Conservation (phyloP, 1,140 invertebrate genomes). For the Calephelis virginiensis region DNA sequence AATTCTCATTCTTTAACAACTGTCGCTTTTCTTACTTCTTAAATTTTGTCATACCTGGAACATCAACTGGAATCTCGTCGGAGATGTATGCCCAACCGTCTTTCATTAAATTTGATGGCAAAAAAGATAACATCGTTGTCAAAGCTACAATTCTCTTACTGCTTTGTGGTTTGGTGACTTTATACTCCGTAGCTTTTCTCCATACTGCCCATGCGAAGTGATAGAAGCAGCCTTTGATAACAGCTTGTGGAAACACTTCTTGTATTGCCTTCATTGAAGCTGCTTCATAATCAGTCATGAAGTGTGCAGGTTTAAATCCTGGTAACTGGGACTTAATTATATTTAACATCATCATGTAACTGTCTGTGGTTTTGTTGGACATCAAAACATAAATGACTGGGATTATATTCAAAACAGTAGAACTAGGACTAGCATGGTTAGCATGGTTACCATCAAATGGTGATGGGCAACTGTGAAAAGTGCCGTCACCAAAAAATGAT, state of each 20-base stretch:
- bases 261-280: conserved; percentile 13
- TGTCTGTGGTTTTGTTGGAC: conserved; percentile 7
- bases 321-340: conserved; percentile 10
- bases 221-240: conserved; percentile 12
- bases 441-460: conserved; percentile 12
- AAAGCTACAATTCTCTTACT: conserved; percentile 15
- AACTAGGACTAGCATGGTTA: conserved; percentile 8
- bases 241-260: conserved; percentile 15
- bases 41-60: conserved; percentile 13
- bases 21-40: conserved; percentile 1
- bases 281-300: conserved; percentile 14
- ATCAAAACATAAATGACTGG: conserved; percentile 10
- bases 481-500: conserved; percentile 11
- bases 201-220: conserved; percentile 12
- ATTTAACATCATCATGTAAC: conserved; percentile 14
- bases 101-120: conserved; percentile 14
- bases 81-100: conserved; percentile 15
- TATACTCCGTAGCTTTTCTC: conserved; percentile 10
- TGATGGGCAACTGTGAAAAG: conserved; percentile 11
- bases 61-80: conserved; percentile 7
- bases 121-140: conserved; percentile 13
- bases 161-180: conserved; percentile 13
- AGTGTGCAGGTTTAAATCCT: conserved; percentile 12
- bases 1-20: conserved; percentile 8
- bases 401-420: conserved; percentile 16